Evolutionary conservation across 2,888 invertebrate genomes (phyloP).

Genomic region (Alentia gelatinosa): DNA sequence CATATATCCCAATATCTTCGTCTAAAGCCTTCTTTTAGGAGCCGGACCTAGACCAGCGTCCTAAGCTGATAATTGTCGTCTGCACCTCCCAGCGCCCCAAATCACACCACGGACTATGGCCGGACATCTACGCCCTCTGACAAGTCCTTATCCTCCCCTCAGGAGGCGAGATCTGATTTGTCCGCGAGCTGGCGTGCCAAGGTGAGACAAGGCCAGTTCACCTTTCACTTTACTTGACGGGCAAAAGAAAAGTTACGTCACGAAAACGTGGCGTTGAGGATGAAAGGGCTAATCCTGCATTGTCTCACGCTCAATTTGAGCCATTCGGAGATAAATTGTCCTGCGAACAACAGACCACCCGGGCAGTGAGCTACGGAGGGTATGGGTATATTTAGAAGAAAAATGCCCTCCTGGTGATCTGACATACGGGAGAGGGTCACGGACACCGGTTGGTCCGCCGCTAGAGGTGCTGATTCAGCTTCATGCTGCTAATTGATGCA

Average conservation of each 20-base stretch:
- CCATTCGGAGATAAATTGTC: neutral
- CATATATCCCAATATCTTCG: no score
- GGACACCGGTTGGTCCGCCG: no score
- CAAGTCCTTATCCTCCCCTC: neutral
- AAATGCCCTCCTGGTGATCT: no score
- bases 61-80: neutral
- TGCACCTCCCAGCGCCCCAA: neutral
- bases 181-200: no score
- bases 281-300: neutral
- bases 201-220: no score
- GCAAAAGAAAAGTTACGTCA: neutral
- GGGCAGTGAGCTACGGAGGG: no score
- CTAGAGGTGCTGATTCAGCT: no score
- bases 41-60: neutral
- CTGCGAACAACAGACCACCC: neutral
- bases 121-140: neutral
- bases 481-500: no score
- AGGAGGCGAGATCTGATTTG: neutral
- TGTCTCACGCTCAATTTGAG: neutral
- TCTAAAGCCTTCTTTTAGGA: no score
- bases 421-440: no score
- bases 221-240: neutral
- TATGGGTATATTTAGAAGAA: no score
- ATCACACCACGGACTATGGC: neutral
- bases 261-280: neutral